Evolutionary conservation across 1,140 invertebrate species (phyloP).

Genomic region (Drosophila ficusphila): DNA sequence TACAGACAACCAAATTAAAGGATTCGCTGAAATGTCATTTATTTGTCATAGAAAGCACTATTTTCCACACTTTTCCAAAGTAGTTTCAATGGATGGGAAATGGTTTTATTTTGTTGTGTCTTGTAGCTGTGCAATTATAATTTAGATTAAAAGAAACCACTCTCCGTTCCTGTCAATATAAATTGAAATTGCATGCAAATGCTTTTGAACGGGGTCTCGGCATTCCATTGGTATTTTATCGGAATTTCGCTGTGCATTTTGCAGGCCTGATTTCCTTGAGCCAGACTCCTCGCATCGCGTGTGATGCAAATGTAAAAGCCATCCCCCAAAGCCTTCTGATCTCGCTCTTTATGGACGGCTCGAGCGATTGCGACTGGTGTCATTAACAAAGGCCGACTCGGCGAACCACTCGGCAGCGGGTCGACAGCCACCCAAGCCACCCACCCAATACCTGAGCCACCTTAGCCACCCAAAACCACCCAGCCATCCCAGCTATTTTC

Average conservation of each 20-base stretch:
- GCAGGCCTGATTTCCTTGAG: neutral
- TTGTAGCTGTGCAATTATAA: too few species aligned
- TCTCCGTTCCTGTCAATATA: too few species aligned
- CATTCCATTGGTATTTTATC: neutral
- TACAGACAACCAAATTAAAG: too few species aligned
- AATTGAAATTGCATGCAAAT: neutral
- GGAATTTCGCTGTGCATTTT: constrained; percentile 2
- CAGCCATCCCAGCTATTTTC: constrained; percentile 29
- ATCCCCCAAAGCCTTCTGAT: neutral
- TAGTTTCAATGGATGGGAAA: too few species aligned
- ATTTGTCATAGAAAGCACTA: too few species aligned
- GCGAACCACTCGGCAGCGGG: constrained; percentile 15
- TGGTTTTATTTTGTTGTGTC: too few species aligned
- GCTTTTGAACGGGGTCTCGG: neutral
- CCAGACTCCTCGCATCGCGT: neutral
- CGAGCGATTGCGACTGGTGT: constrained; percentile 37
- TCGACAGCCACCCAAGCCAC: constrained; percentile 11
- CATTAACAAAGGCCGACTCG: constrained; percentile 57
- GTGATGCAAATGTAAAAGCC: constrained; percentile 26
- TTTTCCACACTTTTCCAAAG: too few species aligned
- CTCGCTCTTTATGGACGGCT: neutral
- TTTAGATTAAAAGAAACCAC: too few species aligned
- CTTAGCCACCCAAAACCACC: neutral
- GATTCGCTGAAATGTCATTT: too few species aligned
- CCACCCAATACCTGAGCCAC: constrained; percentile 11